Base-by-base conservation (phyloP, 2,113 vertebrate genomes). In the Phodopus roborovskii region DNA sequence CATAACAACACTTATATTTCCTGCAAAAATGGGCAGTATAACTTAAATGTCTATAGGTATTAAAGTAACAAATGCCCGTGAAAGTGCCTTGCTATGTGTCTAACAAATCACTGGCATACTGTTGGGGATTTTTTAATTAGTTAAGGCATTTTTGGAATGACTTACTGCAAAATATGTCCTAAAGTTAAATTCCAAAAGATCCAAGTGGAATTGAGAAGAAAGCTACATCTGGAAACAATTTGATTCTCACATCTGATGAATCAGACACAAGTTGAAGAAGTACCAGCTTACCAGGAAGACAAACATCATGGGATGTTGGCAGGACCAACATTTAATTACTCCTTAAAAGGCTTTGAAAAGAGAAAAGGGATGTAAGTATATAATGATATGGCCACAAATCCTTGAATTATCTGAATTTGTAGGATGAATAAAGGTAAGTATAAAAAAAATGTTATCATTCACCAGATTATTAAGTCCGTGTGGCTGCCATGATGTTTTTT, bases 381-480 rank as follows among this genome's bases (percentile, higher is more conserved):
- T 53, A 79, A 4, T 94, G 36, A 28, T 1, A 94, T 30, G 33
- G 45, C 19, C 12, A 90, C 33, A 60, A n/a, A 77, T 88, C 74
- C 28, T 45, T 64, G 3, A 87, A 42, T 11, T 90, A 78, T 81
- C 13, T 83, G 60, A 90, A 22, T 81, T 96, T 85, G 11, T 81
- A 85, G 39, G 3, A 79, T 96, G 71, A 68, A 88, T 70, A 77
- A 84, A 86, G 0, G 79, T 94, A 60, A 45, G 39, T 70, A 89
- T 87, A 60, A 93, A 89, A 93, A 89, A 95, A 95, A 88, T 68
- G 82, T 81, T 79, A 45, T 66, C 15, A 66, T 33, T 70, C n/a
- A 1, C 5, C 48, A 82, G 89, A 89, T 73, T 28, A 70, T 81
- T 58, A 92, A 78, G 66, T 73, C 60, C 33, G 50, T 6, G 9